phyloP scores from a whole-genome alignment of 1,140 invertebrate species.

The Pomacea maculata region DNA sequence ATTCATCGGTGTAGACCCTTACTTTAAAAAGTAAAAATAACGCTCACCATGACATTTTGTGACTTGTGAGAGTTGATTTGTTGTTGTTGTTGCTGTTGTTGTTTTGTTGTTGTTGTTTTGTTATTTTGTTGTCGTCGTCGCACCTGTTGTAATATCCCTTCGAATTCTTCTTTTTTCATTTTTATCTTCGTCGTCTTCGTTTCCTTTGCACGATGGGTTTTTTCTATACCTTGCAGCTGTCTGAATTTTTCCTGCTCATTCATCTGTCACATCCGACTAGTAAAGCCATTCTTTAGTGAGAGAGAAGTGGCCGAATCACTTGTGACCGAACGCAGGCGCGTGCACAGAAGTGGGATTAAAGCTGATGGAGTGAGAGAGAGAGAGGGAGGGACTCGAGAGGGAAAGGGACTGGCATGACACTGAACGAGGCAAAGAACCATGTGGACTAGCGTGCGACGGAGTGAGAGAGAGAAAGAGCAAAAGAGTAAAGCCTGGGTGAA shows the following conservation, averaged over 20 bases:
- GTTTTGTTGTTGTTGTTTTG: too few relatives aligned
- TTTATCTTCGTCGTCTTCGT: neutral
- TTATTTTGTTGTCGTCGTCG: neutral
- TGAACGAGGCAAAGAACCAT: neutral
- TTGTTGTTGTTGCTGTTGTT: neutral
- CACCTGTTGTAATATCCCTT: neutral
- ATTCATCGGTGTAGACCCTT: too few relatives aligned
- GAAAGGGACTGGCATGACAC: neutral
- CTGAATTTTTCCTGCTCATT: neutral
- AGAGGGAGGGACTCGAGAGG: neutral
- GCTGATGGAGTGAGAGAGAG: too few relatives aligned
- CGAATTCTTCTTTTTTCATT: neutral
- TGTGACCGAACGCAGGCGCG: too few relatives aligned
- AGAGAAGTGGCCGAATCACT: too few relatives aligned
- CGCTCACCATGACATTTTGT: neutral
- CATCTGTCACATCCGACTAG: neutral
- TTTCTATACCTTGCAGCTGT: too few relatives aligned
- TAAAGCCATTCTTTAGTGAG: too few relatives aligned
- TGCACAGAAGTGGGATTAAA: too few relatives aligned
- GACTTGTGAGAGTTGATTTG: neutral
- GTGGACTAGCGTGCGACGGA: slow-evolving; percentile 9
- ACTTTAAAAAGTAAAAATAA: neutral
- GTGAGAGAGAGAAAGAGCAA: slow-evolving; percentile 17
- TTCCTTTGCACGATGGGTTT: neutral
- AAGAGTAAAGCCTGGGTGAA: neutral